Percentiles rank a stretch among this genome's conserved stretches.
These are phyloP conservation scores for Cerceris rybyensis DNA, from an alignment of 2,888 invertebrate species.

Conservation along the genomic window DNA sequence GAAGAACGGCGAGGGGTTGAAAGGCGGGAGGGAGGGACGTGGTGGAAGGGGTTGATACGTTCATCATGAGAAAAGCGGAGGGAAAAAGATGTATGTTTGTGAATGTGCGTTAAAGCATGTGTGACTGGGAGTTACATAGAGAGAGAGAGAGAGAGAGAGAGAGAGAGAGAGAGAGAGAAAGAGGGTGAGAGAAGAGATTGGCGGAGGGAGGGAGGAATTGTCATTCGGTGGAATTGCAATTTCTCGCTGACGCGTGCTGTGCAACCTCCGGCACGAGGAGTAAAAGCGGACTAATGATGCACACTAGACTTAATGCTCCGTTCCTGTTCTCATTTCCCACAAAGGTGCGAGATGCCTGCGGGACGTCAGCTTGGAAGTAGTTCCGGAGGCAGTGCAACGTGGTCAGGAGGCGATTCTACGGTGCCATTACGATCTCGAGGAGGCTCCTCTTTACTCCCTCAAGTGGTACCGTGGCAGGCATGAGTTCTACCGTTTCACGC, in stretches of 20 bases:
- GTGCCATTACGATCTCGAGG: slow-evolving; percentile 91
- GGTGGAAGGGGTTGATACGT: neutral
- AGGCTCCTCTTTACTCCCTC: slow-evolving; percentile 90
- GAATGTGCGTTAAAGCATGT: neutral
- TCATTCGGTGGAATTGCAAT: slow-evolving; percentile 77
- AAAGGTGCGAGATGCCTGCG: slow-evolving; percentile 86
- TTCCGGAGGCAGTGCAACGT: slow-evolving; percentile 87
- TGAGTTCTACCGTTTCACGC: slow-evolving; percentile 93
- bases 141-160: slow-evolving; percentile 7
- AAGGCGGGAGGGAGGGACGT: slow-evolving; percentile 15
- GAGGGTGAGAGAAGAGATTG: slow-evolving; percentile 8
- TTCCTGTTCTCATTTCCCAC: slow-evolving; percentile 68
- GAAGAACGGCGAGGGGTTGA: slow-evolving; percentile 22
- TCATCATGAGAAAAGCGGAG: slow-evolving; percentile 25
- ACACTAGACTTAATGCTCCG: slow-evolving; percentile 72
- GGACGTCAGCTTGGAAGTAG: slow-evolving; percentile 88
- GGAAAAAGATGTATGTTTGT: slow-evolving; percentile 20
- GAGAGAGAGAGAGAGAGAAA: slow-evolving; percentile 20
- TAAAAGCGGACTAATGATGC: slow-evolving; percentile 75
- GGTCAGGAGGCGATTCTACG: slow-evolving; percentile 87
- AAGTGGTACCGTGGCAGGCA: slow-evolving; percentile 93
- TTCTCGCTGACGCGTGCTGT: slow-evolving; percentile 75
- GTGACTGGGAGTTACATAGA: slow-evolving; percentile 10
- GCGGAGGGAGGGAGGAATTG: slow-evolving; percentile 63
- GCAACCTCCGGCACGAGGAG: slow-evolving; percentile 64